Evolutionary conservation across 2,113 vertebrate genomes (phyloP).

Genomic region (Eulacestoma nigropectus): DNA sequence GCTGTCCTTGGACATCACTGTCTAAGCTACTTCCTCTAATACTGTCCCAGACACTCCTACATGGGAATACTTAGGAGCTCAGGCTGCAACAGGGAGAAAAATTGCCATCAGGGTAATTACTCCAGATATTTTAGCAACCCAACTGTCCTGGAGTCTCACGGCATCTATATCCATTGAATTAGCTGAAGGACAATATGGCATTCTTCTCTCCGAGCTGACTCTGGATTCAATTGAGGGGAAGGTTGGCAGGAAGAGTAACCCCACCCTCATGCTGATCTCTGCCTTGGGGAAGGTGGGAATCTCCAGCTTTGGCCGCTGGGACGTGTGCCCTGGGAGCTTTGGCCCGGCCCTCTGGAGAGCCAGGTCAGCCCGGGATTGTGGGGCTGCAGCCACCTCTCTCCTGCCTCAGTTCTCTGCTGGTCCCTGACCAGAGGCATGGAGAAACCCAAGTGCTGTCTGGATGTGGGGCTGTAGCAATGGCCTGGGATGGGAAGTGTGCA

Average conservation of each 20-base stretch:
- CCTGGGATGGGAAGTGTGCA: not conserved
- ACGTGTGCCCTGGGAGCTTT: not conserved
- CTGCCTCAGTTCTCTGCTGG: not conserved
- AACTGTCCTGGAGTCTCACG: not conserved
- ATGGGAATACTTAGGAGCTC: not conserved
- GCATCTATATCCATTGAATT: not conserved
- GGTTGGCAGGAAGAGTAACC: not conserved
- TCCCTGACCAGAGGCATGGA: not conserved
- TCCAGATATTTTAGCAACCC: not conserved
- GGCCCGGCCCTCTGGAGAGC: not conserved
- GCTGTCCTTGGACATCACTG: not conserved
- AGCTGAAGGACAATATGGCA: not conserved
- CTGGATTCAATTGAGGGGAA: not conserved
- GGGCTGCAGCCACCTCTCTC: not conserved
- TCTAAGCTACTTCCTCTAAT: not conserved
- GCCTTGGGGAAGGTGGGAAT: not conserved
- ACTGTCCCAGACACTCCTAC: not conserved
- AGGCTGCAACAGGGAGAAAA: not conserved
- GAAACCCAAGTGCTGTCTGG: not conserved
- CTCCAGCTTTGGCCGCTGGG: not conserved
- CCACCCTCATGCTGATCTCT: not conserved
- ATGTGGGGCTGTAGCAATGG: fast-evolving
- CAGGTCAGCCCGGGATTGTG: fast-evolving
- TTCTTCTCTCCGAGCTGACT: not conserved
- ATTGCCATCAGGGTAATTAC: not conserved